phyloP scores from a whole-genome alignment of 2,797 vertebrate species.

The Antennarius maculatus region DNA sequence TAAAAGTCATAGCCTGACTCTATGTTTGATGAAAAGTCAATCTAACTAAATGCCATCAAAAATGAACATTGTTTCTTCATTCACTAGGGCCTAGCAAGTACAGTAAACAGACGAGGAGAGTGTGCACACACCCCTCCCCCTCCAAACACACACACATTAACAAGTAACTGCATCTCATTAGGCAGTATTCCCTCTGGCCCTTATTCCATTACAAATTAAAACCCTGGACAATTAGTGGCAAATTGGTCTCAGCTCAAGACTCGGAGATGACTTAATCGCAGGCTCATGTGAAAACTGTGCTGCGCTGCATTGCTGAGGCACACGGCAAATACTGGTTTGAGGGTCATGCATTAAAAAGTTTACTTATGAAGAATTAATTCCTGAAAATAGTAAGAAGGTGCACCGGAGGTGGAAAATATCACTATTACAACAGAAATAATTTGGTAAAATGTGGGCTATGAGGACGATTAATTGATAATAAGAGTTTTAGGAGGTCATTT shows the following conservation, averaged over 20 bases:
- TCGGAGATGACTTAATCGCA: slow-evolving; percentile 79
- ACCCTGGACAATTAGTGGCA: slow-evolving; percentile 79
- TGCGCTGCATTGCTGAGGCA: slow-evolving; percentile 26
- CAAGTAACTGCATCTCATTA: slow-evolving; percentile 75
- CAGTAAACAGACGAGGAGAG: slow-evolving; percentile 71
- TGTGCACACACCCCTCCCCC: slow-evolving; percentile 12
- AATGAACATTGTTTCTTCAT: slow-evolving; percentile 59
- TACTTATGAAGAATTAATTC: slow-evolving; percentile 10
- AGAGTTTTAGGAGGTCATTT: slow-evolving; percentile 1
- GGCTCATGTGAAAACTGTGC: slow-evolving; percentile 61
- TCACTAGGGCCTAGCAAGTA: slow-evolving; percentile 56
- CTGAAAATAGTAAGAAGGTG: slow-evolving; percentile 15
- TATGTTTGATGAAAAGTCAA: slow-evolving; percentile 26
- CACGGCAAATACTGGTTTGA: slow-evolving; percentile 40
- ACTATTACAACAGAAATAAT: not conserved
- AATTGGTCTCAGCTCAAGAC: slow-evolving; percentile 79
- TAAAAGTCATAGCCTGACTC: slow-evolving; percentile 25
- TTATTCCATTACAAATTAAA: slow-evolving; percentile 83
- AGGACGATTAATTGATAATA: not conserved
- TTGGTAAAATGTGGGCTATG: not conserved
- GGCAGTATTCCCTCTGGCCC: slow-evolving; percentile 71
- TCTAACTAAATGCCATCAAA: slow-evolving; percentile 51
- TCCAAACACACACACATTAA: slow-evolving; percentile 11
- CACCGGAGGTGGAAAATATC: not conserved
- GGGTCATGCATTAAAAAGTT: slow-evolving; percentile 27